Conservation (phyloP, 2,888 invertebrate species). For the Thera obeliscata region DNA sequence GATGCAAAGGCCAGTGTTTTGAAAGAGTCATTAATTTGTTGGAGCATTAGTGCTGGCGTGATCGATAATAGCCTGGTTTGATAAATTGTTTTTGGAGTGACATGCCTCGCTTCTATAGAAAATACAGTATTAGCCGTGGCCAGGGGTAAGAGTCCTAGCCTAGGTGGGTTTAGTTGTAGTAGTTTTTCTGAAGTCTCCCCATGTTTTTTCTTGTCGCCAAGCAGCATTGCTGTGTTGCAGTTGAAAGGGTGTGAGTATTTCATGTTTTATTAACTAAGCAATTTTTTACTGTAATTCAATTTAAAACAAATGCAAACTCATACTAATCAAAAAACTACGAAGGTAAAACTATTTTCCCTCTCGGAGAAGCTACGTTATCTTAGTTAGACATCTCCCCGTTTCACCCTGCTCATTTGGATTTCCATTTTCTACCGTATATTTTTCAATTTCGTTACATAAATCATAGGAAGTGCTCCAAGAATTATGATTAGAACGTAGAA, state of each 20-base stretch:
- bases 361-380: neutral
- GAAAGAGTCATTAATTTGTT: conserved; percentile 31
- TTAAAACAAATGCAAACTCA: no score
- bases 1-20: conserved; percentile 26
- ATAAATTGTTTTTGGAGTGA: conserved; percentile 27
- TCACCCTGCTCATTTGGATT: conserved; percentile 11
- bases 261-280: no score
- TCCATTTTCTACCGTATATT: conserved; percentile 13
- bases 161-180: neutral
- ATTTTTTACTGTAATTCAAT: no score
- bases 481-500: conserved; percentile 24
- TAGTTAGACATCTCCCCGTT: neutral
- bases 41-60: conserved; percentile 28
- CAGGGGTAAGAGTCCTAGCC: neutral
- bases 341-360: neutral
- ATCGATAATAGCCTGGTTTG: conserved; percentile 28
- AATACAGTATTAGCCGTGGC: neutral
- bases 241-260: no score
- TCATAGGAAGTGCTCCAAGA: conserved; percentile 16
- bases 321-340: no score
- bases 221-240: no score
- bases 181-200: no score
- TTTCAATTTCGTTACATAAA: conserved; percentile 22
- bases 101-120: conserved; percentile 5
- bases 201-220: no score